Base-by-base conservation (phyloP, 1,140 invertebrate species). In the Drosophila simulans region DNA sequence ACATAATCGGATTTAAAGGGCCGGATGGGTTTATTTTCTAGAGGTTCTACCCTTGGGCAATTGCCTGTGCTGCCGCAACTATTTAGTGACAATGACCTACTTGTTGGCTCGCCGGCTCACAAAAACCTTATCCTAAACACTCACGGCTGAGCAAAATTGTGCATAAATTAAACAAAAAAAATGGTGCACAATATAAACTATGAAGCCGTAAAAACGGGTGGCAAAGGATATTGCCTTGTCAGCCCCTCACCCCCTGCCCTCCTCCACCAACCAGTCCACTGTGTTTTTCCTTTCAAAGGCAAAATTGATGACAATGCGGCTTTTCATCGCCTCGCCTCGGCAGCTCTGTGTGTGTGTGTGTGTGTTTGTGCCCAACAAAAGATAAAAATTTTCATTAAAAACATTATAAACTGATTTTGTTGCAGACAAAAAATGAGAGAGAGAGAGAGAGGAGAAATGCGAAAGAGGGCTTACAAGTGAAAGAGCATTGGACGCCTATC, bases 301-400 rank as follows among this genome's bases (percentile, higher is more conserved):
- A 69, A 83, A 83, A 88, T 89, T 89, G 80, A 89, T 88, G 84
- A 88, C 83, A 88, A 89, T 89, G 83, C 76, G 83, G 79, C 83
- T 89, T 86, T 81, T 86, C 83, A 88, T 76, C 83, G 82, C 83
- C 82, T 83, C 58, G 51, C 37, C 64, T 46, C 55, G 49, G 45
- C 54, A 25, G 43, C 39, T 17, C 39, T 46, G 4, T 20, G 46
- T 27, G 11, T 27, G 11, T 63, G n/a, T 40, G 22, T 55, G 65
- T 69, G 40, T 66, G 69, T 58, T 57, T 68, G 70, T 34, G 51
- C 45, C 60, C 64, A 83, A 84, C 68, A 83, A 89, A 80, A 89
- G 84, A 89, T 89, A 80, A 84, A 88, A 88, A 89, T 84, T 88
- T 70, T 88, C 72, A 88, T 88, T 88, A 88, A 88, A 88, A 80